Evolutionary conservation across 2,113 vertebrate species (phyloP), one percentile per base, ranked within the genome.

Genomic region (Helogale parvula): DNA sequence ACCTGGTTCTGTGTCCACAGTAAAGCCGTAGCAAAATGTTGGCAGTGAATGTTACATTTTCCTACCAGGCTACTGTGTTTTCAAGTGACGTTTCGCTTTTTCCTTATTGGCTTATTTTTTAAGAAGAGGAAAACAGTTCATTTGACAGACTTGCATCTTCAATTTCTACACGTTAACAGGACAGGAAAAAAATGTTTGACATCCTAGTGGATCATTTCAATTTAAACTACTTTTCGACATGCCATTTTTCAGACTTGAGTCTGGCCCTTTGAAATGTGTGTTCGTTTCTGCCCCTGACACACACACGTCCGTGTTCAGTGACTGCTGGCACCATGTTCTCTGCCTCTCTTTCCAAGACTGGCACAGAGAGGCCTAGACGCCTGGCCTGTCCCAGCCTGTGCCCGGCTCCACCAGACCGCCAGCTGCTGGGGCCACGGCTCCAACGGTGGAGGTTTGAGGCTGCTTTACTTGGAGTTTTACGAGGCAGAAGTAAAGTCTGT

Each of bases 31-130:
- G 29, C 25, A 35, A 52, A 54, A 29, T 69, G 23, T 52, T 72
- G 38, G 10, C 25, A 90, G 17, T 31, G n/a, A n/a, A 5, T n/a
- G 33, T 41, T 29, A 3, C 23, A 0, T 47, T 47, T n/a, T 23
- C 17, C 65, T 86, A 0, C 14, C 29, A 74, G 65, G 57, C 41
- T 41, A 3, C 80, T 38, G 23, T 25, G 38, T 79, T 80, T 72
- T 72, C 33, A 83, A 83, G 31, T 54, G 16, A 4, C 68, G 5
- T 2, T 60, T 66, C n/a, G 23, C 74, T 60, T 91, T 63, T 7
- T 65, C 72, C 52, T n/a, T 80, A 11, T 90, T 82, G 52, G 17
- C 2, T 69, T 86, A 81, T 54, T 77, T 66, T 94, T 86, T 86
- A 69, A 60, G 82, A 38, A 60, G 38, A 79, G 15, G n/a, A 41